A percentile compares a stretch with the other conserved stretches of the same genome.
Evolutionary conservation across 2,888 invertebrate genomes (phyloP).

Genomic region (Acleris holmiana): DNA sequence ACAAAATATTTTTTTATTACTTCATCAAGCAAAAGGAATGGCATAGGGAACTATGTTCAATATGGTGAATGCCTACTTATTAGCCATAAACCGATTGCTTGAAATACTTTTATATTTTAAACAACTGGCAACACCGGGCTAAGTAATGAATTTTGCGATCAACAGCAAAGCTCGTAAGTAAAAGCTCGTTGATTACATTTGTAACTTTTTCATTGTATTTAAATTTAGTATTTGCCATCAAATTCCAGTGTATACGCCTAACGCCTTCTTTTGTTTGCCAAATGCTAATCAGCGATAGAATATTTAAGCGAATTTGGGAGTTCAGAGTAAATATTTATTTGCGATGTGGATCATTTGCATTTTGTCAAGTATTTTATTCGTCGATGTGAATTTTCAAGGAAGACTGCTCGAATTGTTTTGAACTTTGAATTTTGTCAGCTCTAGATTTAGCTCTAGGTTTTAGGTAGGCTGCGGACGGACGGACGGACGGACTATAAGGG

Average conservation of each 20-base stretch:
- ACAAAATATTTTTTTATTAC: no score
- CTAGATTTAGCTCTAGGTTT: no score
- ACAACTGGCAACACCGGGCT: no score
- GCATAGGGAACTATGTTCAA: no score
- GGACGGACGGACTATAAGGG: no score
- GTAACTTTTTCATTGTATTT: slow-evolving; percentile 11
- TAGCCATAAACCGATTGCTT: no score
- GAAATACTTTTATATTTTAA: no score
- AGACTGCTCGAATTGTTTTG: slow-evolving; percentile 1
- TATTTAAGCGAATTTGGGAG: slow-evolving; percentile 42
- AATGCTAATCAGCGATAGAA: slow-evolving; percentile 46
- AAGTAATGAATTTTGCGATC: no score
- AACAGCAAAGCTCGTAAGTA: no score
- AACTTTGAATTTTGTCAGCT: background rate
- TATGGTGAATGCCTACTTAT: no score
- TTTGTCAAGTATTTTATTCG: slow-evolving; percentile 19
- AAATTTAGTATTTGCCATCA: slow-evolving; percentile 22
- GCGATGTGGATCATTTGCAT: slow-evolving; percentile 31
- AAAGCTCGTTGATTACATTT: background rate
- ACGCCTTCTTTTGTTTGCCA: slow-evolving; percentile 42
- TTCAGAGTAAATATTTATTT: slow-evolving; percentile 37
- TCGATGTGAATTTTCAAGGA: slow-evolving; percentile 14
- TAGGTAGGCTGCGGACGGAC: no score
- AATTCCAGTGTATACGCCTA: slow-evolving; percentile 10
- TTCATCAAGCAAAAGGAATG: no score